Evolutionary conservation across 2,113 vertebrate genomes (phyloP), one percentile per base, ranked within the genome.

Genomic region (Rattus rattus): DNA sequence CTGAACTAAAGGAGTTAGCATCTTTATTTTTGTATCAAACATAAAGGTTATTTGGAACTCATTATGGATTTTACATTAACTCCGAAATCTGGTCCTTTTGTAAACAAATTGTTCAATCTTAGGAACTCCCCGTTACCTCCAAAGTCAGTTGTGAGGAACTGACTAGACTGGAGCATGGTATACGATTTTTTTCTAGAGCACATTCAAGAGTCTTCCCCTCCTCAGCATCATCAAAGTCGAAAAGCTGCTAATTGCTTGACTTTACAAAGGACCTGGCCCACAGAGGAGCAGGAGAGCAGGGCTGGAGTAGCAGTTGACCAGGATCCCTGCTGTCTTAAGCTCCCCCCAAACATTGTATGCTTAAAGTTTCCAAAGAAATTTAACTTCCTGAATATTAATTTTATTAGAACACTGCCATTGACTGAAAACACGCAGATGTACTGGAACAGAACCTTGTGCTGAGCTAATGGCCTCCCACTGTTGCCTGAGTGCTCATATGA

Each of bases 21-120:
- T 97, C 98, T 97, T 98, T 92, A 97, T 97, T 96, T 30, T 96
- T 97, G 88, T 98, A 97, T 97, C 94, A 96, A 97, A 98, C 97
- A 98, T 97, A 97, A 96, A 95, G 96, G 70, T 97, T 98, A 97
- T 97, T 98, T 83, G 97, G 95, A 97, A 92, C 95, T 96, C 97
- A 96, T 84, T 97, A 92, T 95, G 86, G 84, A 98, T 98, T 96
- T 98, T 98, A 98, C 97, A 98, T 43, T 98, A 98, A 97, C 94
- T 96, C 91, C 94, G 92, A 88, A 96, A 85, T 97, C 93, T 91
- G 96, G 97, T 96, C 94, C 84, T 98, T 98, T 98, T 97, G 56
- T 97, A 97, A 97, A 88, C 90, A 81, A 97, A 94, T 96, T 85
- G 54, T 96, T 97, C 88, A 86, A 88, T 92, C 93, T 85, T 96